Base-by-base conservation (phyloP, 2,888 invertebrate species). In the Drosophila mettleri region DNA sequence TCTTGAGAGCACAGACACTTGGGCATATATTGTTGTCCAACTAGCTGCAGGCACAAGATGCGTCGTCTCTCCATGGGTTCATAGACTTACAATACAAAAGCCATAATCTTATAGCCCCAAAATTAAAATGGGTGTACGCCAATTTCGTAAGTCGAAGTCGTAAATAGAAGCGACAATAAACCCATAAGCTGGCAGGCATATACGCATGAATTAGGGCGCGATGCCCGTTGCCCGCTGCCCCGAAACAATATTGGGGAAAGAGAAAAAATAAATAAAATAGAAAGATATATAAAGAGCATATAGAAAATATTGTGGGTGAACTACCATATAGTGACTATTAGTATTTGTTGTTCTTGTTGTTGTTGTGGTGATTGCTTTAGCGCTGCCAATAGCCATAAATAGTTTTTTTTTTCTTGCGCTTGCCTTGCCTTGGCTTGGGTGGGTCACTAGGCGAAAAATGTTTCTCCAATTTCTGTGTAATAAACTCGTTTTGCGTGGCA, bases 61-160 rank as follows among this genome's bases (percentile, higher is more conserved):
- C 46, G 29, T 29, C 43, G 7, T 24, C 27, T 45, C 24, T 48
- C 39, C 43, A 29, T 38, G 27, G 60, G 60, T 70, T 75, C 76
- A 57, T 49, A 31, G 59, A 57, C 54, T 39, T 46, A 49, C 72
- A 69, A 65, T 69, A 64, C 65, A 74, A 80, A 82, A 69, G 69
- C 88, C 72, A 86, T 86, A 88, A 88, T 86, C 80, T 88, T 69
- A 70, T 73, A 57, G 83, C 14, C 27, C 88, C 68, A 77, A 83
- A 85, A 87, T 77, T 82, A 82, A 82, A 87, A 82, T 83, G 83
- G 77, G 86, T 78, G 63, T 87, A 72, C 69, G 86, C 88, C 88
- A 85, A 87, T 87, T 87, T 85, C 77, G 66, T 49, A 64, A 63
- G 86, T 69, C 69, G 80, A 75, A 75, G 73, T 88, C 84, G 80